Evolutionary conservation across 2,113 vertebrate species (phyloP), one percentile per base, ranked within the genome.

Genomic region (Dicentrarchus labrax): DNA sequence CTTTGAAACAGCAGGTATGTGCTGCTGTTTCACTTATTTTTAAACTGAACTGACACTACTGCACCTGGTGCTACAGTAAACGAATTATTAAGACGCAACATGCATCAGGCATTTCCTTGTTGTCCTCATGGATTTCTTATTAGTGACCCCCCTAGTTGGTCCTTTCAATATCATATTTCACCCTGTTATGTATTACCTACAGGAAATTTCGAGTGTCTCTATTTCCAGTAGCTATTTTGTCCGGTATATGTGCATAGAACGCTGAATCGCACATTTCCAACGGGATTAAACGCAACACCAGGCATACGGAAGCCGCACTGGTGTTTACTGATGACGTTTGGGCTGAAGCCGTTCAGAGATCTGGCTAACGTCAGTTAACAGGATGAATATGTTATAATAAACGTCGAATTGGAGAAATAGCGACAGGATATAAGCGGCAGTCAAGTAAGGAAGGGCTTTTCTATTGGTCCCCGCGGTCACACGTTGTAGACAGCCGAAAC

Each of bases 241-340:
- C 0, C 17, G 15, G 8, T 6, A 2, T 0, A 45, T 19, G 5
- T 41, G 9, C 22, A 1, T 12, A 4, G 22, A 71, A 43, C 11
- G 4, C 0, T 0, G 75, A 80, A 78, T 0, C 0, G 4, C 11
- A 71, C 11, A 83, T 69, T 74, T 92, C 88, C 91, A 6, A 87
- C 21, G 30, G 6, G 0, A 0, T 1, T 0, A 62, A 94, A 94
- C 2, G 93, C 86, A 85, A 24, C 89, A 85, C 69, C 13, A 39
- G n/a, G 11, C 59, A 83, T 88, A 89, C 91, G 93, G 94, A 94
- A 94, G 94, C 88, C 74, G 91, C 65, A 86, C 73, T 67, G 80
- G 65, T 93, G 89, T 92, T 94, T 93, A 90, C 92, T 76, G 90
- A 92, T 94, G 93, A 94, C 92, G 93, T 93, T 59, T 79, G 17